Evolutionary conservation across 2,113 vertebrate genomes (phyloP).

Genomic region (Syngnathus typhle): DNA sequence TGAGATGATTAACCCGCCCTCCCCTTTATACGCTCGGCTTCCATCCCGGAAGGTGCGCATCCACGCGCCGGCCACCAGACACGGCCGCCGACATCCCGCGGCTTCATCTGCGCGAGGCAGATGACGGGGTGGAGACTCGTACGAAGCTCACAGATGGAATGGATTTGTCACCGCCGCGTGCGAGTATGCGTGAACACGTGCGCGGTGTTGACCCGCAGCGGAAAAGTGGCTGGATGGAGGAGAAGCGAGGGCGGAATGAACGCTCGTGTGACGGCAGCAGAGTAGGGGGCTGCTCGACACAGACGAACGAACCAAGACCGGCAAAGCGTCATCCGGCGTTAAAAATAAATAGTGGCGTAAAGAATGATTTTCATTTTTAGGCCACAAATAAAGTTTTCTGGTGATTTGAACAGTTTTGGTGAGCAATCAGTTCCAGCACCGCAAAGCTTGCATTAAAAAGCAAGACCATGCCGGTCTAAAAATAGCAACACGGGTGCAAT

Average conservation of each 20-base stretch:
- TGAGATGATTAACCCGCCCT: conserved; percentile 53
- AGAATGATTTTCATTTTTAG: too few species aligned
- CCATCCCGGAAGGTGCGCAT: conserved; percentile 17
- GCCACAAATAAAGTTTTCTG: neutral
- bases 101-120: conserved; percentile 62
- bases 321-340: conserved; percentile 29
- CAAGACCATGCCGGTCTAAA: neutral
- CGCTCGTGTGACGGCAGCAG: conserved; percentile 58
- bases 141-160: conserved; percentile 59
- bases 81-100: conserved; percentile 32
- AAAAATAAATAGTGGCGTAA: conserved; percentile 4
- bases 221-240: conserved; percentile 55
- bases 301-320: conserved; percentile 53
- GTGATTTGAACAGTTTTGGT: neutral
- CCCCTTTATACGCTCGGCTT: conserved; percentile 10
- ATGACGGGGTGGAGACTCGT: conserved; percentile 61
- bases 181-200: conserved; percentile 34
- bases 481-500: neutral
- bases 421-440: neutral
- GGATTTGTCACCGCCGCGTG: conserved; percentile 60
- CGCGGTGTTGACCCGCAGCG: conserved; percentile 52
- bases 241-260: conserved; percentile 63
- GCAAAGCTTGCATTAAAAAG: neutral
- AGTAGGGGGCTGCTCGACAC: conserved; percentile 48
- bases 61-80: conserved; percentile 36